These are phyloP conservation scores for Saccostrea echinata DNA, from an alignment of 1,140 invertebrate species.

Conservation along the genomic window DNA sequence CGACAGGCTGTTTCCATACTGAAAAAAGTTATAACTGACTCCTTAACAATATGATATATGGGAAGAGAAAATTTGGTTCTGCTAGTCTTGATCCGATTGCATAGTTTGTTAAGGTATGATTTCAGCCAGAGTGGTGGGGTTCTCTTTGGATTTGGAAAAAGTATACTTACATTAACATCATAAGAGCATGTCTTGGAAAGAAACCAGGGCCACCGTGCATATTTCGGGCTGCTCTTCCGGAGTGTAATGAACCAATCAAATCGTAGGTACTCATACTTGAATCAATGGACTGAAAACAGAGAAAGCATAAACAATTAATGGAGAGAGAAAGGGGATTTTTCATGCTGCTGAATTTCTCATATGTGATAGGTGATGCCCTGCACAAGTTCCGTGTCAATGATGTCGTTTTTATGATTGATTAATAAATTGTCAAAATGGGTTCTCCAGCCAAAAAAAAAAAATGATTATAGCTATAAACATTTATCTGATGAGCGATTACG, in stretches of 20 bases:
- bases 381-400: not conserved
- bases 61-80: no score
- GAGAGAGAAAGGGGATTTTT: not conserved
- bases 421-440: not conserved
- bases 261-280: slow-evolving; percentile 20
- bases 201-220: slow-evolving; percentile 2
- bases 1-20: slow-evolving; percentile 66
- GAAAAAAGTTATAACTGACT: not conserved
- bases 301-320: no score
- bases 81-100: no score
- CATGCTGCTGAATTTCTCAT: not conserved
- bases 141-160: not conserved
- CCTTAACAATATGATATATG: not conserved
- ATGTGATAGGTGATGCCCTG: not conserved
- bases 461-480: not conserved
- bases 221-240: not conserved
- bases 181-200: slow-evolving; percentile 12
- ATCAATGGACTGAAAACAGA: not conserved
- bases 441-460: not conserved
- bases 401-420: slow-evolving; percentile 3
- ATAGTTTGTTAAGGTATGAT: no score
- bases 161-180: not conserved
- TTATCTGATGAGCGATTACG: not conserved
- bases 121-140: no score
- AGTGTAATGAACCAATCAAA: not conserved